A percentile compares a stretch with the other conserved stretches of the same genome.
These are phyloP conservation scores for Frieseomelitta varia DNA, from an alignment of 1,140 invertebrate species.

Conservation along the genomic window DNA sequence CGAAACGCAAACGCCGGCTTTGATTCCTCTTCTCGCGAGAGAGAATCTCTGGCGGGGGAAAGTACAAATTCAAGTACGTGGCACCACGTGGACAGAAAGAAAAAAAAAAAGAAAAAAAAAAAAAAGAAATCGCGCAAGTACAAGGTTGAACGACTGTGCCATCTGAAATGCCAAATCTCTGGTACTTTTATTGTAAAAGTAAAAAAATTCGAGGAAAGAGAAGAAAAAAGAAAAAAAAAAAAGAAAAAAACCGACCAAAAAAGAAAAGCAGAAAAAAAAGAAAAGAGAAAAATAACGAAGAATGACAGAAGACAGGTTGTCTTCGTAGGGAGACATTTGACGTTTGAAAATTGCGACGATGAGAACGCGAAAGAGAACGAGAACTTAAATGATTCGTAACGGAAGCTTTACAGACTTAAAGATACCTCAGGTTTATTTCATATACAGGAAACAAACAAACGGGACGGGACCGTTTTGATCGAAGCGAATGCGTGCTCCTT, in stretches of 20 bases:
- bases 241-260: background rate
- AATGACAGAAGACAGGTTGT: too few species aligned
- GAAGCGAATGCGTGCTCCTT: slow-evolving; percentile 12
- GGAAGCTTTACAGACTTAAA: slow-evolving; percentile 68
- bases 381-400: slow-evolving; percentile 49
- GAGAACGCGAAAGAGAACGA: slow-evolving; percentile 27
- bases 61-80: slow-evolving; percentile 10
- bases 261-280: background rate
- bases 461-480: slow-evolving; percentile 33
- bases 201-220: slow-evolving; percentile 14
- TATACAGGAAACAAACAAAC: slow-evolving; percentile 29
- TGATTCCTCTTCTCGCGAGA: slow-evolving; percentile 19
- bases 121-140: slow-evolving; percentile 14
- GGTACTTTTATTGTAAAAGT: slow-evolving; percentile 23
- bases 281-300: background rate
- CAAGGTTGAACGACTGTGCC: slow-evolving; percentile 54
- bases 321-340: background rate
- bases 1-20: background rate
- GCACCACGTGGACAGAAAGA: slow-evolving; percentile 48
- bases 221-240: background rate
- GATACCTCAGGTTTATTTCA: slow-evolving; percentile 65
- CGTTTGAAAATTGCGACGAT: background rate
- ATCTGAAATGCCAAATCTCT: slow-evolving; percentile 65
- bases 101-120: too few species aligned
- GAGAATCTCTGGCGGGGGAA: slow-evolving; percentile 46